Percentiles rank a stretch among this genome's conserved stretches.
Conservation (phyloP, 2,888 invertebrate genomes). For the Xanthia icteritia region DNA sequence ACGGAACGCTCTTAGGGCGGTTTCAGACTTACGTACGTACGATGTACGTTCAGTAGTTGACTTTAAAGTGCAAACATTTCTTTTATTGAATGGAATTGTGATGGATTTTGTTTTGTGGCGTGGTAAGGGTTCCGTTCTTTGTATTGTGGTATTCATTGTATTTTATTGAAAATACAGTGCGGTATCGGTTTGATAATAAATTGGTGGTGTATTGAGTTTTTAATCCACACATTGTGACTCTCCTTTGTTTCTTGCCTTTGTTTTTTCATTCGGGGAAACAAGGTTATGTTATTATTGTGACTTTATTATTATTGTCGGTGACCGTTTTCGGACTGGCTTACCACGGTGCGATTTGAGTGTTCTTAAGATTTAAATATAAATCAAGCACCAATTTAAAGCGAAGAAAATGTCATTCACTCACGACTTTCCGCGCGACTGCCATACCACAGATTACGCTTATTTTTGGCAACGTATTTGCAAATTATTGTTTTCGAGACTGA, state of each 20-base stretch:
- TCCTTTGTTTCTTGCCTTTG: background rate
- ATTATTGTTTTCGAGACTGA: background rate
- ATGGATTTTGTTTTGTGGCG: constrained; percentile 34
- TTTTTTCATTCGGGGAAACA: background rate
- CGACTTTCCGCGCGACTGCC: background rate
- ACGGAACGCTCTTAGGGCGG: constrained; percentile 62
- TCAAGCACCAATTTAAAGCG: background rate
- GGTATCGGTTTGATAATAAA: background rate
- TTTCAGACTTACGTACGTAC: constrained; percentile 36
- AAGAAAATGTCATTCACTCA: background rate
- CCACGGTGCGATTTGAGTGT: background rate
- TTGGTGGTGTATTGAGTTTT: background rate
- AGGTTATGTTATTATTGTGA: background rate
- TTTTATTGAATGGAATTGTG: constrained; percentile 54
- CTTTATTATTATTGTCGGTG: background rate
- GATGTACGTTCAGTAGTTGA: constrained; percentile 39
- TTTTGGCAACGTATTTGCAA: background rate
- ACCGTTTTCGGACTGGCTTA: background rate
- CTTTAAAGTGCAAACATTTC: constrained; percentile 59
- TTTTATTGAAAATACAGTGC: background rate
- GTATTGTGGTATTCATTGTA: background rate
- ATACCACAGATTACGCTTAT: background rate
- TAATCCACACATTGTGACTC: background rate
- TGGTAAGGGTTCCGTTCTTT: constrained; percentile 1
- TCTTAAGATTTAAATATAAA: background rate